Evolutionary conservation across 2,888 invertebrate genomes (phyloP).

Genomic region (Autographa gamma): DNA sequence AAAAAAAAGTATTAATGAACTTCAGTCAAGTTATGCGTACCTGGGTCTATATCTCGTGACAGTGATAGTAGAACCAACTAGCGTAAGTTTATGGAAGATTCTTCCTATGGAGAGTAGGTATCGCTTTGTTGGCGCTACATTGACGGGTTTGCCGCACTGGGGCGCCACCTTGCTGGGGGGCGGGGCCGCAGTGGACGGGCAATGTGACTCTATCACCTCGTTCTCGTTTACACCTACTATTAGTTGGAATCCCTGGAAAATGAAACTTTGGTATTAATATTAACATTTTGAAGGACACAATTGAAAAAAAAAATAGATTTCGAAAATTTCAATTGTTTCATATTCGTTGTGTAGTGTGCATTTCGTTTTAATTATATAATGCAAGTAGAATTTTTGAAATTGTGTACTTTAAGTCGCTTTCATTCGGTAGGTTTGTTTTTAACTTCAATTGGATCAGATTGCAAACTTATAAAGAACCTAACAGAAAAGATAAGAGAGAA

Average conservation of each 20-base stretch:
- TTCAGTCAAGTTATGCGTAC: constrained; percentile 77
- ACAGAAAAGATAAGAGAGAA: no score
- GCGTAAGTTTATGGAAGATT: constrained; percentile 97
- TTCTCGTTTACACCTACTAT: constrained; percentile 90
- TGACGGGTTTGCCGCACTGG: constrained; percentile 77
- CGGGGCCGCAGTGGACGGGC: constrained; percentile 78
- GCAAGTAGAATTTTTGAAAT: no score
- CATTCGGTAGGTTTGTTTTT: no score
- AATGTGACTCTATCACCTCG: constrained; percentile 81
- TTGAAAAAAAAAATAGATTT: no score
- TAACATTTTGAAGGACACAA: no score
- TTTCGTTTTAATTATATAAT: no score
- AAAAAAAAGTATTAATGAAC: constrained; percentile 19
- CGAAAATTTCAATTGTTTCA: no score
- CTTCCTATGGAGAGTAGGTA: constrained; percentile 97
- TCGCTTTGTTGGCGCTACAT: constrained; percentile 89
- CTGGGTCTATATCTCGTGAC: constrained; percentile 98
- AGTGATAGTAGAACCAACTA: constrained; percentile 96
- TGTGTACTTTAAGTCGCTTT: no score
- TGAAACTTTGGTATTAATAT: no score
- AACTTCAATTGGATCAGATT: no score
- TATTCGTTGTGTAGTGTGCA: no score
- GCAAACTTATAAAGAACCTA: no score
- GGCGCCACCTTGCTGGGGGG: constrained; percentile 85
- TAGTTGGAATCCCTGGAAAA: constrained; percentile 93